Percentiles rank a stretch among this genome's conserved stretches.
These are phyloP conservation scores for Diachasma alloeum DNA, from an alignment of 1,140 invertebrate genomes.

Conservation along the genomic window DNA sequence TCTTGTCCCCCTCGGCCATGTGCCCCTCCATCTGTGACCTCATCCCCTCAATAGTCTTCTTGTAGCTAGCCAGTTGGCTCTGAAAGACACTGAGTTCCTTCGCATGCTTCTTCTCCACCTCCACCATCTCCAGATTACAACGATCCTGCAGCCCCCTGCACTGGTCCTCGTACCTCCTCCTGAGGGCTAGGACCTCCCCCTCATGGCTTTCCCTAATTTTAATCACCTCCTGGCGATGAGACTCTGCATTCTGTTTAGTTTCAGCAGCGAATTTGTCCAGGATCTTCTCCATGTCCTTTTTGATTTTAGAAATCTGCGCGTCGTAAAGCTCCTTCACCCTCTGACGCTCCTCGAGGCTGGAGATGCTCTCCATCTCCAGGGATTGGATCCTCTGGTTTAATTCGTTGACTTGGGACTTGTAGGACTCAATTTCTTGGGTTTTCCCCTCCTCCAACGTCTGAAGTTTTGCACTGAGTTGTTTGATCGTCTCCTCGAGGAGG, in stretches of 20 bases:
- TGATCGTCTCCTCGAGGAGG: conserved; percentile 36
- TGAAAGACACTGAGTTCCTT: conserved; percentile 59
- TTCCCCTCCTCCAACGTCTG: neutral
- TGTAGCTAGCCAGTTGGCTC: conserved; percentile 50
- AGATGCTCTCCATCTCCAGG: conserved; percentile 9
- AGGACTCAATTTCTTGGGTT: neutral
- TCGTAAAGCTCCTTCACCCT: conserved; percentile 52
- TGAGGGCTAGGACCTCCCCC: neutral
- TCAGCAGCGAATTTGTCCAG: conserved; percentile 50
- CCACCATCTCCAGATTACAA: conserved; percentile 45
- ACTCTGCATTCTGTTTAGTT: conserved; percentile 40
- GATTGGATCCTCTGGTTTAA: conserved; percentile 46
- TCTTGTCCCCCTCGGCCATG: conserved; percentile 35
- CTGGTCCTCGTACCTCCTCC: too few relatives aligned
- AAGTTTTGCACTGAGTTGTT: neutral
- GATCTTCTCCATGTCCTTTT: conserved; percentile 52
- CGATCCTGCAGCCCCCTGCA: neutral
- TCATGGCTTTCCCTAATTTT: conserved; percentile 31
- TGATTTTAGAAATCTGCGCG: conserved; percentile 49
- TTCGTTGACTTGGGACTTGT: conserved; percentile 47
- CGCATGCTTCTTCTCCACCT: conserved; percentile 51
- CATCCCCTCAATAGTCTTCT: conserved; percentile 54
- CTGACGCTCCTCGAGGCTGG: conserved; percentile 38
- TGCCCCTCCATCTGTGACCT: conserved; percentile 47
- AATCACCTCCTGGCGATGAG: conserved; percentile 43